Evolutionary conservation across 2,797 vertebrate genomes (phyloP), one percentile per base, ranked within the genome.

Genomic region (Dallia pectoralis): DNA sequence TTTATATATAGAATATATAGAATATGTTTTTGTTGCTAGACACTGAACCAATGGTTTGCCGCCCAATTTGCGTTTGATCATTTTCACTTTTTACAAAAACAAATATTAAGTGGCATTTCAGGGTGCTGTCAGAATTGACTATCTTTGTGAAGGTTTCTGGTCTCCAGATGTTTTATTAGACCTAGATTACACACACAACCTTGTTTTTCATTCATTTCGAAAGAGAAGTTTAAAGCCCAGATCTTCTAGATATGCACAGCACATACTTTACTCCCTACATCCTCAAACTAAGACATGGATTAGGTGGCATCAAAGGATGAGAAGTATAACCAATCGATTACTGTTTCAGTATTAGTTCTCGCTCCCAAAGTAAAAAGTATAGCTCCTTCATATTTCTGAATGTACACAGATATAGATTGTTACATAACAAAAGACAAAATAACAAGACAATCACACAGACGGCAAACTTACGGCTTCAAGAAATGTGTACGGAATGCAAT

Each of bases 271-370:
- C 77, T 84, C 79, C 75, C 77, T 78, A 87, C 86, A 88, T 86
- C 84, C 81, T 81, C 76, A 68, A 74, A 80, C 77, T 89, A 85
- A 89, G 86, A 84, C 84, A 11, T 67, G 86, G 90, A 89, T 92
- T 90, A 90, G 70, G 73, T 67, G 74, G 66, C 87, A 88, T 91
- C 87, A 91, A 90, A 91, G 88, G 77, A 84, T 75, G 64, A 81
- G 74, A 82, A 84, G 67, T 82, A 67, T 83, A 82, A 86, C 86
- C 81, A 86, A 87, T 90, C 6, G 73, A 86, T 89, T 84, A 74
- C 16, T 80, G 69, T 64, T 74, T 62, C 59, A 19, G 74, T 85
- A 75, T 81, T 66, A 62, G 67, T 80, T 81, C 68, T 71, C 86
- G 70, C 36, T 77, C 65, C 66, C 78, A 83, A 85, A 86, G 85